Base-by-base conservation (phyloP, 2,888 invertebrate species). In the Amphipoea lucens region DNA sequence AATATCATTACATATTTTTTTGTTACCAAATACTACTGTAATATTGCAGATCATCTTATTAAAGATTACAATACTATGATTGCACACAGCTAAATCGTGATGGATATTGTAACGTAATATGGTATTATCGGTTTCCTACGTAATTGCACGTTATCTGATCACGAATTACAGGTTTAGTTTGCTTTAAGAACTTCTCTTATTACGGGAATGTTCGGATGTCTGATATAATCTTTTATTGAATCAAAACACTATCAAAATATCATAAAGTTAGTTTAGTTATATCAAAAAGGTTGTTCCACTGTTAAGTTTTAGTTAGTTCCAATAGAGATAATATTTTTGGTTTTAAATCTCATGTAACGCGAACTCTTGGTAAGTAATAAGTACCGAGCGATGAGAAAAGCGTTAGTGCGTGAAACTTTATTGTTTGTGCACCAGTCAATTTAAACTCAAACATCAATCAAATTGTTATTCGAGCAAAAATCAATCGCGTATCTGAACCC, bases 21-120 rank as follows among this genome's bases (percentile, higher is more conserved):
- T 82, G 17, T 70, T 54, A 23, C 62, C n/a, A 73, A 75, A 75
- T 82, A 68, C 20, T 68, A 60, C n/a, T 57, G 48, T 45, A 40
- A 63, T 12, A 20, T 57, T 65, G 23, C 54, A 69, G 29, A 63
- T 69, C 66, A 76, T 86, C 69, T 82, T 36, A 79, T 65, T 78
- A 76, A 76, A 74, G 60, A 75, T 78, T 76, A 73, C 73, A 23
- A 67, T 51, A 84, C 45, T 78, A 81, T 89, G 88, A 91, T 85
- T 79, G 90, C 89, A 85, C 74, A 78, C 78, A 85, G 90, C 83
- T 73, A 82, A 66, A 88, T 88, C 84, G 82, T 87, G 81, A 78
- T 86, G 81, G 81, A 87, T 89, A 83, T 78, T 78, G 81, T 78
- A 88, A 76, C 74, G 68, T 77, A 83, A 78, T 87, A 88, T 81